Conservation (phyloP, 1,140 invertebrate genomes). For the Bradysia coprophila region DNA sequence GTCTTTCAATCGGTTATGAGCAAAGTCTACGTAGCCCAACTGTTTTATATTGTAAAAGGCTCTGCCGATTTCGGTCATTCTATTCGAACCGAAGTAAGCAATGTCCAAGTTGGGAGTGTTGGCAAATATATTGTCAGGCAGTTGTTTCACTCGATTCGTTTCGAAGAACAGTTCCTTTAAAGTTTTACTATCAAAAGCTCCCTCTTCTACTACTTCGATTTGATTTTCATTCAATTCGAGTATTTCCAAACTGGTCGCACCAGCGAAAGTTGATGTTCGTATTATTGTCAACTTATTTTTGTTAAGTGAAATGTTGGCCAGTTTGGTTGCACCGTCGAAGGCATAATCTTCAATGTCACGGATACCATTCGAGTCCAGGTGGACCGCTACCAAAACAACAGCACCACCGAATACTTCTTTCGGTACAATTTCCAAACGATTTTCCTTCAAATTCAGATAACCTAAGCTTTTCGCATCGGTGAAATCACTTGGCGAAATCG, state of each 20-base stretch:
- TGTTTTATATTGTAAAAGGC: too few species aligned
- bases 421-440: neutral
- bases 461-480: too few species aligned
- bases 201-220: neutral
- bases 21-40: too few species aligned
- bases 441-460: neutral
- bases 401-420: neutral
- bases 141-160: too few species aligned
- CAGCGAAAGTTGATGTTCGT: neutral
- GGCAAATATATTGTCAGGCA: neutral
- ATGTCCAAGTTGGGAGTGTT: neutral
- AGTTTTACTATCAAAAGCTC: neutral
- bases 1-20: too few species aligned
- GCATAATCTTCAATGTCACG: neutral
- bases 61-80: too few species aligned
- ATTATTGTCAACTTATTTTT: conserved; percentile 1
- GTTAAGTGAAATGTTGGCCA: neutral
- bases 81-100: too few species aligned
- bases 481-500: too few species aligned
- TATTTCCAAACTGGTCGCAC: neutral
- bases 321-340: neutral
- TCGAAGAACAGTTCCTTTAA: too few species aligned
- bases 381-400: neutral
- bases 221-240: conserved; percentile 1
- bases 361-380: conserved; percentile 1